phyloP scores from a whole-genome alignment of 2,888 invertebrate species.

The Pammene aurita region DNA sequence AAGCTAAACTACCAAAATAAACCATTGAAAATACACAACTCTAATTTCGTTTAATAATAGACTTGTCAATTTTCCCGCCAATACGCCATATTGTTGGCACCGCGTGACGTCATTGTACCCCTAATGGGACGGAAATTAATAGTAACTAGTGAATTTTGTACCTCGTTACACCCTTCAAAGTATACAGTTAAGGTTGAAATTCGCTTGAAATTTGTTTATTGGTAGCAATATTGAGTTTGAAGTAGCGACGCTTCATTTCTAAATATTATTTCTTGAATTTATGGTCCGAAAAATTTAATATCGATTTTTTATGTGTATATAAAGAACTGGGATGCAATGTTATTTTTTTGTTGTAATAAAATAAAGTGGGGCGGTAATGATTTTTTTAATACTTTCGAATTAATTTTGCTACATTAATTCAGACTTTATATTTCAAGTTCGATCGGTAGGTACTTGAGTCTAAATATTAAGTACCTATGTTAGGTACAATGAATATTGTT shows the following conservation, averaged over 20 bases:
- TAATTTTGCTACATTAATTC: no score
- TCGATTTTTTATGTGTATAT: neutral
- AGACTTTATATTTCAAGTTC: neutral
- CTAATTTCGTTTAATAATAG: constrained; percentile 58
- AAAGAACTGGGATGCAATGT: neutral
- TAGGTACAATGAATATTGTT: constrained; percentile 18
- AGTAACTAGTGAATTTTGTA: constrained; percentile 60
- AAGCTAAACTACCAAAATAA: neutral
- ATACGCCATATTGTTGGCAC: constrained; percentile 70
- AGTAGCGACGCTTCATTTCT: constrained; percentile 2
- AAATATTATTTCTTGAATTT: neutral
- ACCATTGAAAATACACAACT: constrained; percentile 14
- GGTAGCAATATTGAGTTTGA: constrained; percentile 19
- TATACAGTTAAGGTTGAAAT: constrained; percentile 47
- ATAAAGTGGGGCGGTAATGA: no score
- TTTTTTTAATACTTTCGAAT: no score
- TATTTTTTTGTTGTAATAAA: no score
- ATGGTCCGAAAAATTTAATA: neutral
- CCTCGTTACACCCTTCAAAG: constrained; percentile 43
- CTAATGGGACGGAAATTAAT: constrained; percentile 78
- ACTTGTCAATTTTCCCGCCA: constrained; percentile 73
- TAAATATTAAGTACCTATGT: neutral
- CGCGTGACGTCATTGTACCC: constrained; percentile 70
- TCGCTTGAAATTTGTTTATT: constrained; percentile 36
- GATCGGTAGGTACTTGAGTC: neutral